Conservation (phyloP, 2,797 vertebrate genomes). For the Chelmon rostratus region DNA sequence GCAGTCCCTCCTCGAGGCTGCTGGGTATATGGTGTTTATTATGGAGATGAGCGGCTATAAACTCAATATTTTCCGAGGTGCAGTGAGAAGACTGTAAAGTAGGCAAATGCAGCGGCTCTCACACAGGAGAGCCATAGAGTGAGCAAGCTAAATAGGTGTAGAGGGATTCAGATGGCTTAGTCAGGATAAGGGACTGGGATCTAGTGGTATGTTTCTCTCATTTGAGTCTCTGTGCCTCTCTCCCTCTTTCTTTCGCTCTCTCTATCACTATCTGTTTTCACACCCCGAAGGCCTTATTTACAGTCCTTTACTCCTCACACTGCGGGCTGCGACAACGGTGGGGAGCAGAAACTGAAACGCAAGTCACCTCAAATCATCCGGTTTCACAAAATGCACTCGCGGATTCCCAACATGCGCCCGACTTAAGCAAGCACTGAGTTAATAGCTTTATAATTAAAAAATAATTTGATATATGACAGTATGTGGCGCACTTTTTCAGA, state of each 20-base stretch:
- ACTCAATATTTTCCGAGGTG: slow-evolving; percentile 80
- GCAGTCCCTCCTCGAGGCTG: slow-evolving; percentile 64
- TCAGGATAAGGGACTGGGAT: slow-evolving; percentile 83
- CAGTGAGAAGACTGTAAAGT: slow-evolving; percentile 80
- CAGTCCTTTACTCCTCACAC: slow-evolving; percentile 61
- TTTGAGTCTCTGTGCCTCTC: slow-evolving; percentile 58
- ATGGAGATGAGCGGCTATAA: slow-evolving; percentile 86
- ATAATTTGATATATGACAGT: slow-evolving; percentile 42
- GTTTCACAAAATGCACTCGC: slow-evolving; percentile 49
- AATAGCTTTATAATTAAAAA: slow-evolving; percentile 57
- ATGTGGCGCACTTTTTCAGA: slow-evolving; percentile 47
- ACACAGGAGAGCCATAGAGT: slow-evolving; percentile 67
- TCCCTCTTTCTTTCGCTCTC: slow-evolving; percentile 16
- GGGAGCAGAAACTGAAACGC: slow-evolving; percentile 65
- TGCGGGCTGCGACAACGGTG: slow-evolving; percentile 62
- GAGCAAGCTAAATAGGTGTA: slow-evolving; percentile 84
- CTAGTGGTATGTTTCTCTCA: slow-evolving; percentile 74
- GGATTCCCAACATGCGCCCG: slow-evolving; percentile 51
- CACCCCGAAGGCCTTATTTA: slow-evolving; percentile 69
- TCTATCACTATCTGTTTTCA: slow-evolving; percentile 63
- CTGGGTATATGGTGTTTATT: slow-evolving; percentile 80
- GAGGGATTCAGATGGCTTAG: slow-evolving; percentile 84
- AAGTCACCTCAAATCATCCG: slow-evolving; percentile 55
- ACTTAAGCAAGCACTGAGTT: slow-evolving; percentile 41
- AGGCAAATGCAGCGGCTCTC: slow-evolving; percentile 69